Evolutionary conservation across 1,140 invertebrate species (phyloP).

Genomic region (Antheraea pernyi): DNA sequence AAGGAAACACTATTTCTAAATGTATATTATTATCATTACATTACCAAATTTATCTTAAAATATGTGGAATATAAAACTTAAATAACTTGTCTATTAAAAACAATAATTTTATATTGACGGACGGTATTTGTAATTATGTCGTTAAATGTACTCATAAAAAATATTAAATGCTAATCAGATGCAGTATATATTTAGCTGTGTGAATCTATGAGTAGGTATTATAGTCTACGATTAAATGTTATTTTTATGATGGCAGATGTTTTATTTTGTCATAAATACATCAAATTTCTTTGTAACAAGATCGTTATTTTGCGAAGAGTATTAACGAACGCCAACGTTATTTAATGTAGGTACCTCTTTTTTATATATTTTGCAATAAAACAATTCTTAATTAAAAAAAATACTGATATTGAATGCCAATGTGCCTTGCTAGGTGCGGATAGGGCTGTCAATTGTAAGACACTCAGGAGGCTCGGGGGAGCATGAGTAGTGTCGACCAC

Average conservation of each 20-base stretch:
- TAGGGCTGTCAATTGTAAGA: no score
- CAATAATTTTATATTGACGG: not conserved
- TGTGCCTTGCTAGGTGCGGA: no score
- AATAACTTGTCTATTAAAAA: not conserved
- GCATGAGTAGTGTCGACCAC: no score
- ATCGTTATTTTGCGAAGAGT: not conserved
- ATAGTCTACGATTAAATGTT: not conserved
- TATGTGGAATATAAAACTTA: not conserved
- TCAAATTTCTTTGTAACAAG: not conserved
- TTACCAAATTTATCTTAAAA: not conserved
- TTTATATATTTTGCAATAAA: no score
- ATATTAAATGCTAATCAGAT: not conserved
- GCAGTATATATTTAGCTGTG: not conserved
- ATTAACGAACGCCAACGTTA: not conserved
- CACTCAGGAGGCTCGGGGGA: no score
- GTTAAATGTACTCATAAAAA: not conserved
- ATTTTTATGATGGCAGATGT: constrained; percentile 26
- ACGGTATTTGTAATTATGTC: not conserved
- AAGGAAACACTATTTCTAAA: not conserved
- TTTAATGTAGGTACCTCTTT: no score
- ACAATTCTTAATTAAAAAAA: no score
- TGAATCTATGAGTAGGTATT: not conserved
- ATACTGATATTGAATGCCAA: no score
- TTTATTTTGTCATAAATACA: constrained; percentile 14
- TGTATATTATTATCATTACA: not conserved